Base-by-base conservation (phyloP, 2,888 invertebrate species). In the Acanthococcus lagerstroemiae region DNA sequence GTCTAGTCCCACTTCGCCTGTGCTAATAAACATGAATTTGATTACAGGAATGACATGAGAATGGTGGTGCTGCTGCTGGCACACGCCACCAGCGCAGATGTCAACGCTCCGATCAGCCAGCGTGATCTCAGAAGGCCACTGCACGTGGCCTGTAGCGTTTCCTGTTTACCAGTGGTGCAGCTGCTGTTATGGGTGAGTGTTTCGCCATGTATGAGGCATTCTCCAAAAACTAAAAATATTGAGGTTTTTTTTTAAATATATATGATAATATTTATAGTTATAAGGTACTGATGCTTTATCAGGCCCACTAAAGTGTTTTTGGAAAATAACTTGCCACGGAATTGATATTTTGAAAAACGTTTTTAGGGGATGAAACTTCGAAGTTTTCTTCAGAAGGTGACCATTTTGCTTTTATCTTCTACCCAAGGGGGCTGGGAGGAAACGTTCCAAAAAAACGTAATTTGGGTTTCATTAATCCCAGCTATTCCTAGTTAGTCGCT, bases 141-240 rank as follows among this genome's bases (percentile, higher is more conserved):
- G 68, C 88, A 96, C 73, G 82, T 95, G 69, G 93, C 95, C 19
- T 90, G 93, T 75, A 90, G 92, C 54, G 86, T 88, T 72, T 90
- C 90, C 4, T 92, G 92, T 74, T 80, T 94, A 69, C 87, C 93
- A 65, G 87, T 94, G 73, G 88, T 93, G 15, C 95, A 95, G 77
- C 82, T 96, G 52, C 81, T 96, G 55, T 85, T 96, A 75, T 96
- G 95, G 95, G 95, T 95, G 77, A 80, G 82, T 73, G 6, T 19
- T 48, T 12, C 5, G 12, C 9, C 19, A 9, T 4, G 15, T 19
- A 2, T 37, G 3, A 37, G 2, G 3, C n/a, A 37, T 55, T 21
- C 9, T 24, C 4, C 12, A 4, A 55, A 55, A 2, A 22, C 12
- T 24, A 56, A n/a, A n/a, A n/a, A n/a, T n/a, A n/a, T n/a, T n/a